Percentiles rank a stretch among this genome's conserved stretches.
Evolutionary conservation across 2,113 vertebrate species (phyloP).

Genomic region (Gnathonemus echidnorhynchus): DNA sequence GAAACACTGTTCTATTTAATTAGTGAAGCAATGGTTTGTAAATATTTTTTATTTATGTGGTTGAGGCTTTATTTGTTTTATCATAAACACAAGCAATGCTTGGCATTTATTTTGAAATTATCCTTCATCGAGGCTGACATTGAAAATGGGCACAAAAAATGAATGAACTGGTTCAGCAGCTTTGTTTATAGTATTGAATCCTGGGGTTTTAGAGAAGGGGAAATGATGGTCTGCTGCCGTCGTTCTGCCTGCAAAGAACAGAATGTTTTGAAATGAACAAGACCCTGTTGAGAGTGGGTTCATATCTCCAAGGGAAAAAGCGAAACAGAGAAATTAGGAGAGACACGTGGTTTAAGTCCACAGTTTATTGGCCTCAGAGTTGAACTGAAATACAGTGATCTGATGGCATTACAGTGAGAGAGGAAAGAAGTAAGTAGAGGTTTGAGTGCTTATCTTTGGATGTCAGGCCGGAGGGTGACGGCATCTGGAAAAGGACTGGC

Average conservation of each 20-base stretch:
- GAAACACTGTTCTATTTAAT: conserved; percentile 48
- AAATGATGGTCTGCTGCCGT: background rate
- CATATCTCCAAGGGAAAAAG: background rate
- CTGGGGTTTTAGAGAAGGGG: background rate
- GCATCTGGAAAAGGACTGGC: background rate
- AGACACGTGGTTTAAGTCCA: background rate
- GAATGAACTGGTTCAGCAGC: background rate
- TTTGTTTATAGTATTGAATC: background rate
- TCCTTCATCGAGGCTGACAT: background rate
- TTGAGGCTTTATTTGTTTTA: conserved; percentile 47
- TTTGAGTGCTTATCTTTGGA: background rate
- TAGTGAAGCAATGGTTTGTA: conserved; percentile 53
- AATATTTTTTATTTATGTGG: conserved; percentile 65
- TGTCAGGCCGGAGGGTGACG: background rate
- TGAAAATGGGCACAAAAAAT: background rate
- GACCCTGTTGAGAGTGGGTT: background rate
- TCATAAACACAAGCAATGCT: conserved; percentile 39
- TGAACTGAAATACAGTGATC: background rate
- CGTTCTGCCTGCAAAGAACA: background rate
- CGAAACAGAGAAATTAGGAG: background rate
- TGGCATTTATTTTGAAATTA: background rate
- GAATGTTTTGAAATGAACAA: background rate
- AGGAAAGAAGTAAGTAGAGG: background rate
- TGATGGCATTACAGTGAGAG: background rate
- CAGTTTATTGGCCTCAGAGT: background rate